Percentiles rank a stretch among this genome's conserved stretches.
These are phyloP conservation scores for Gymnothorax reevesii DNA, from an alignment of 2,797 vertebrate genomes.

Conservation along the genomic window DNA sequence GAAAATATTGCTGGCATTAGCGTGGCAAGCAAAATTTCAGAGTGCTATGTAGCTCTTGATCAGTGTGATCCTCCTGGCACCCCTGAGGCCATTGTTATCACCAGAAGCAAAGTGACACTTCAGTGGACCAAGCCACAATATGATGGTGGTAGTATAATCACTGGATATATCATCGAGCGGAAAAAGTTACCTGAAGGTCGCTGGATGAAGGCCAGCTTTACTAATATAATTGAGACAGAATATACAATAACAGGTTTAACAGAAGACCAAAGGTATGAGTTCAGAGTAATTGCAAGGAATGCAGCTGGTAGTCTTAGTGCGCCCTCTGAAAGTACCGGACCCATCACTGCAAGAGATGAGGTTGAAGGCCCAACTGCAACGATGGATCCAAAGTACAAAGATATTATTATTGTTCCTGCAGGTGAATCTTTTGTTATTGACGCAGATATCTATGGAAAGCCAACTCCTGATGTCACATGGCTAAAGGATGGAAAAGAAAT, in stretches of 20 bases:
- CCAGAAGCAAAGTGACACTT: conserved; percentile 85
- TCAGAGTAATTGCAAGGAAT: conserved; percentile 98
- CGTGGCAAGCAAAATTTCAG: conserved; percentile 89
- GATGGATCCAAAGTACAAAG: conserved; percentile 95
- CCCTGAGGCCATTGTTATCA: conserved; percentile 88
- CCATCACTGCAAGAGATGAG: conserved; percentile 94
- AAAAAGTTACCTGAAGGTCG: conserved; percentile 89
- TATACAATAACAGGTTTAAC: conserved; percentile 88
- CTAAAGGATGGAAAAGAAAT: conserved; percentile 92
- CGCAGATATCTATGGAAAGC: conserved; percentile 94
- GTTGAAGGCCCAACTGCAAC: conserved; percentile 92
- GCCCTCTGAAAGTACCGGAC: conserved; percentile 93
- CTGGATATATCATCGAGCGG: conserved; percentile 93
- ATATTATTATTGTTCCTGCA: conserved; percentile 87
- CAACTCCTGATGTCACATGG: conserved; percentile 87
- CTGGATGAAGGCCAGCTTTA: conserved; percentile 97
- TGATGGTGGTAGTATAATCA: conserved; percentile 97
- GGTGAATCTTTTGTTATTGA: conserved; percentile 89
- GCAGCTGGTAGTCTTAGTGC: conserved; percentile 89
- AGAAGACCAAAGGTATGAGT: conserved; percentile 91
- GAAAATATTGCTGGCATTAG: conserved; percentile 95
- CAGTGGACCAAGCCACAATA: conserved; percentile 96
- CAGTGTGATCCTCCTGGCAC: conserved; percentile 95
- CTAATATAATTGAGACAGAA: conserved; percentile 92
- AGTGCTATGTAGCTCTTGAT: conserved; percentile 88